phyloP scores from a whole-genome alignment of 2,888 invertebrate species.

The Euproctis similis region DNA sequence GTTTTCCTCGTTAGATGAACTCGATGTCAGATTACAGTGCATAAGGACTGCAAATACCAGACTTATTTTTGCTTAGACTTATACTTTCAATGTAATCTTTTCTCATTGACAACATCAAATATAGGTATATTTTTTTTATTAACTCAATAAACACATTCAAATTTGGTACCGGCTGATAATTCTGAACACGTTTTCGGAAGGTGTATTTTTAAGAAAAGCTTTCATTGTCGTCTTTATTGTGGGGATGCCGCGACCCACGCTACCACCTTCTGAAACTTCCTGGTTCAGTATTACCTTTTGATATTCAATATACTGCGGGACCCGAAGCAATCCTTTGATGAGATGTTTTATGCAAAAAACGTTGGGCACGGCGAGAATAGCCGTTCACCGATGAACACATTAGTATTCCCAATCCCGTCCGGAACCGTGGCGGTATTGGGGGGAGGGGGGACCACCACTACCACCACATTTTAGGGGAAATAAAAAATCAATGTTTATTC shows the following conservation, averaged over 20 bases:
- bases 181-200: constrained; percentile 65
- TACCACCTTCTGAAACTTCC: constrained; percentile 58
- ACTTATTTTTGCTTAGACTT: too few relatives aligned
- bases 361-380: constrained; percentile 70
- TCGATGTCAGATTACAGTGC: too few relatives aligned
- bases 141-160: too few relatives aligned
- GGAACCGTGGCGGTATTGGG: constrained; percentile 45
- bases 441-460: too few relatives aligned
- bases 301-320: constrained; percentile 73
- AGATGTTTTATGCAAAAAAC: constrained; percentile 77
- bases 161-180: too few relatives aligned
- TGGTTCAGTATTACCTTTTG: constrained; percentile 70
- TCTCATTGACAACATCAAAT: too few relatives aligned
- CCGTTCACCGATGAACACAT: constrained; percentile 73
- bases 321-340: constrained; percentile 75
- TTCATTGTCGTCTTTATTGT: constrained; percentile 63
- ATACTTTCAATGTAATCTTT: too few relatives aligned
- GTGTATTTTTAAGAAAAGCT: constrained; percentile 72
- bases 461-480: constrained; percentile 64
- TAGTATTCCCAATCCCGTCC: constrained; percentile 65
- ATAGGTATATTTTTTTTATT: too few relatives aligned
- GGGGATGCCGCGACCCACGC: constrained; percentile 56
- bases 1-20: too few relatives aligned
- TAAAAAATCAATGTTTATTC: constrained; percentile 76
- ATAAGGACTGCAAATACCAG: too few relatives aligned